Evolutionary conservation across 2,113 vertebrate species (phyloP).

Genomic region (Ictalurus punctatus): DNA sequence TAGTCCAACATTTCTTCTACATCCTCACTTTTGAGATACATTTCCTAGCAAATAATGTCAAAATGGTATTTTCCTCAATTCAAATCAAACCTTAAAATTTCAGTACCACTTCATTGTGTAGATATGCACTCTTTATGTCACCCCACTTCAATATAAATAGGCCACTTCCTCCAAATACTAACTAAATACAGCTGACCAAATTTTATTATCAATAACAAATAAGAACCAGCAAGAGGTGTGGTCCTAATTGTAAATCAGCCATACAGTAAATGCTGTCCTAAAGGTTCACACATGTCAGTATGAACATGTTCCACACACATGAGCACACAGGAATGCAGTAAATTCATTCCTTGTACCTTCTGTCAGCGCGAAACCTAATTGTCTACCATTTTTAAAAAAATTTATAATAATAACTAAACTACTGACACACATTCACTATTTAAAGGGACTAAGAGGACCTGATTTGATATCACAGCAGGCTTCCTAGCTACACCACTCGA

Average conservation of each 20-base stretch:
- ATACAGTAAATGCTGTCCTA: background rate
- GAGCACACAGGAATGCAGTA: background rate
- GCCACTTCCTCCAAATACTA: background rate
- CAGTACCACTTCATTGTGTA: background rate
- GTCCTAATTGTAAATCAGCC: background rate
- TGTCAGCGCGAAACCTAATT: background rate
- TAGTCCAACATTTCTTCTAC: background rate
- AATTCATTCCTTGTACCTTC: background rate
- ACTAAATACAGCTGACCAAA: background rate
- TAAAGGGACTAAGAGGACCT: background rate
- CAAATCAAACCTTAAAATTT: background rate
- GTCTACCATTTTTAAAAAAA: background rate
- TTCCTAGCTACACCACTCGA: background rate
- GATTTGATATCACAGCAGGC: background rate
- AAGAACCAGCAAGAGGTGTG: conserved; percentile 3
- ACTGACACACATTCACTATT: background rate
- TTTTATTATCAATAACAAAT: background rate
- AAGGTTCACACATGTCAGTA: background rate
- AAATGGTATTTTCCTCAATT: background rate
- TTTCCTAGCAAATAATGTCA: background rate
- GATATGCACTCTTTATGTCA: background rate
- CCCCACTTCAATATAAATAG: background rate
- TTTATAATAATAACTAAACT: background rate
- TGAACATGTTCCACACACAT: background rate
- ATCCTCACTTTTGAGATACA: background rate